Evolutionary conservation across 2,888 invertebrate genomes (phyloP), one percentile per base, ranked within the genome.

Genomic region (Nowickia ferox): DNA sequence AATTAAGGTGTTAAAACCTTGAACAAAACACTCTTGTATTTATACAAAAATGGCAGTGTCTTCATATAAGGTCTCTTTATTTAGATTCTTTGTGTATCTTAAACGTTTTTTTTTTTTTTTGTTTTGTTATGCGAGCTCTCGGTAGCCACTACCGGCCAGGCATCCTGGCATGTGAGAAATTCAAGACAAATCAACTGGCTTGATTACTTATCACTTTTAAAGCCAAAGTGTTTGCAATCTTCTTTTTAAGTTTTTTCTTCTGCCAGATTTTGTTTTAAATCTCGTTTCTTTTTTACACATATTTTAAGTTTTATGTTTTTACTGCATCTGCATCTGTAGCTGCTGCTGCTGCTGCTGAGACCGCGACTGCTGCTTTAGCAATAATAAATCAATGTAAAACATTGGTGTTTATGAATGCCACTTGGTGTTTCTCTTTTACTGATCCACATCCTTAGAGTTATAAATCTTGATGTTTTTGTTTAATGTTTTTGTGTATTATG

Each of bases 311-410:
- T 57, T 55, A 55, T 72, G 48, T 38, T 78, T 17, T 38, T 53
- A 13, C 42, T 63, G n/a, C 61, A 11, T 38, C 55, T 84, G 72
- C 9, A 30, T 22, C 30, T 57, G 38, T 15, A 66, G 51, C 22
- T 77, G 44, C 17, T 42, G n/a, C n/a, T 5, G 6, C 5, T 30
- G 6, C 30, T 30, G 5, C 6, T 30, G 30, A 6, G 6, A 30
- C 6, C 6, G 30, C 6, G 30, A 30, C 30, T 30, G 44, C 53
- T 66, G 66, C 46, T 65, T 55, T 63, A 81, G 74, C 81, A 68
- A 68, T 65, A 82, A 77, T 80, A 87, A 83, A 87, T 86, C 82
- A 84, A 78, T 78, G 85, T 82, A 78, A 78, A 75, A 85, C 82
- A 85, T 85, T 78, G 78, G 74, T 78, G 81, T 71, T 85, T 85